Percentiles rank a stretch among this genome's conserved stretches.
These are phyloP conservation scores for Periophthalmus magnuspinnatus DNA, from an alignment of 2,797 vertebrate genomes.

Conservation along the genomic window DNA sequence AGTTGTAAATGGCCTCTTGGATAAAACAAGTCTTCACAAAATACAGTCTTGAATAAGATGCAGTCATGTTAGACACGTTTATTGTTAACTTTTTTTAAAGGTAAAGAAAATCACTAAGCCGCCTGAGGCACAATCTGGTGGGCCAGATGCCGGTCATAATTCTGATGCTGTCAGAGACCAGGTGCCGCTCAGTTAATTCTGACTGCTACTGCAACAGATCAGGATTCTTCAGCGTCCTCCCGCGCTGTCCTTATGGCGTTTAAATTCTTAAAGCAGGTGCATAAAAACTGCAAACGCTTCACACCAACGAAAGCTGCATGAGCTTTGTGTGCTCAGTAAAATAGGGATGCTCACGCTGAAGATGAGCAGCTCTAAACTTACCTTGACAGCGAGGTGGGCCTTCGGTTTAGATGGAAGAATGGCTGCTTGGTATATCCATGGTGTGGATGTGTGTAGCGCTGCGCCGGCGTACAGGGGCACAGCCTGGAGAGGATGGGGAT, in stretches of 20 bases:
- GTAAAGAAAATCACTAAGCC: slow-evolving; percentile 2
- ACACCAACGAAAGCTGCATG: slow-evolving; percentile 53
- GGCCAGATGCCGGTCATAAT: slow-evolving; percentile 26
- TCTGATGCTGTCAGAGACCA: slow-evolving; percentile 21
- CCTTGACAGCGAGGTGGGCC: slow-evolving; percentile 72
- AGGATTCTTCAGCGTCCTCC: slow-evolving; percentile 12
- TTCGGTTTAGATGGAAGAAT: slow-evolving; percentile 64
- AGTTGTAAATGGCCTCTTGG: not conserved
- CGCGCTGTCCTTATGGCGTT: slow-evolving; percentile 32
- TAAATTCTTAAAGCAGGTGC: slow-evolving; percentile 37
- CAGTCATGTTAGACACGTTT: not conserved
- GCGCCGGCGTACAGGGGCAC: slow-evolving; percentile 53
- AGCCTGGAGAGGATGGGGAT: slow-evolving; percentile 26
- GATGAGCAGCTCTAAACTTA: slow-evolving; percentile 42
- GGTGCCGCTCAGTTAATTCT: slow-evolving; percentile 7
- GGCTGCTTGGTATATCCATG: slow-evolving; percentile 62
- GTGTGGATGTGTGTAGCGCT: slow-evolving; percentile 45
- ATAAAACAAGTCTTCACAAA: not conserved
- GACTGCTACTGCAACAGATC: slow-evolving; percentile 46
- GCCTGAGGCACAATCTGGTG: slow-evolving; percentile 17
- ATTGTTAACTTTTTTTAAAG: not conserved
- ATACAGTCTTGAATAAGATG: not conserved
- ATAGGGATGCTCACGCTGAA: slow-evolving; percentile 27
- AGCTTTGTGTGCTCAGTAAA: slow-evolving; percentile 22
- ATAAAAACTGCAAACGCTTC: slow-evolving; percentile 36